Conservation (phyloP, 2,113 vertebrate species). For the Catagonus wagneri region DNA sequence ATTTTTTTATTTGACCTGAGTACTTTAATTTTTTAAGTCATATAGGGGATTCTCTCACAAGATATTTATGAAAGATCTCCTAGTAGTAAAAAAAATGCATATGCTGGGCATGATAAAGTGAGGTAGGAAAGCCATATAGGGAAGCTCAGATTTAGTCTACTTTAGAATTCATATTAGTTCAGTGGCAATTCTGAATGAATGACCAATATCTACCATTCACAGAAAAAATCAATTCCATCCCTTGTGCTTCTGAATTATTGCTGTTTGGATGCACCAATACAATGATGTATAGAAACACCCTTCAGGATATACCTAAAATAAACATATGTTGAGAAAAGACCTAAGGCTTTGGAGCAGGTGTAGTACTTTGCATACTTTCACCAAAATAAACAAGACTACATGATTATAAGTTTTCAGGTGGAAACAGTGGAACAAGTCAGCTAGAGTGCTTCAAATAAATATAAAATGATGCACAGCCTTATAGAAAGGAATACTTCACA, state of each 20-base stretch:
- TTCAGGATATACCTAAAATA: conserved; percentile 55
- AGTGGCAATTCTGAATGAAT: conserved; percentile 73
- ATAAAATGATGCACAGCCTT: neutral
- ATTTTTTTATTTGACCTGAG: neutral
- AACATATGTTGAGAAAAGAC: conserved; percentile 68
- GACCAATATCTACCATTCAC: conserved; percentile 77
- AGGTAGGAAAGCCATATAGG: neutral
- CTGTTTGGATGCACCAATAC: conserved; percentile 59
- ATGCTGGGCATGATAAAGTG: neutral
- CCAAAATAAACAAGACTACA: conserved; percentile 36
- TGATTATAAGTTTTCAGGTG: conserved; percentile 39
- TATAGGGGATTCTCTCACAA: neutral
- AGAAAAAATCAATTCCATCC: conserved; percentile 79
- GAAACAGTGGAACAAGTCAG: neutral
- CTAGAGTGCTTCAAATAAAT: conserved; percentile 15
- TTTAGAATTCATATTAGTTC: conserved; percentile 49
- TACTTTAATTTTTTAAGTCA: neutral
- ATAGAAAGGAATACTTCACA: neutral
- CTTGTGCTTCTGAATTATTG: conserved; percentile 72
- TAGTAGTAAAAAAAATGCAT: neutral
- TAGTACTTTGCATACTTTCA: neutral
- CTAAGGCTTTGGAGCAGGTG: conserved; percentile 59
- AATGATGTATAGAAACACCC: conserved; percentile 60
- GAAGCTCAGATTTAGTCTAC: conserved; percentile 37
- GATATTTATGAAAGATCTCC: neutral